Base-by-base conservation (phyloP, 2,888 invertebrate species). In the Zootermopsis nevadensis region DNA sequence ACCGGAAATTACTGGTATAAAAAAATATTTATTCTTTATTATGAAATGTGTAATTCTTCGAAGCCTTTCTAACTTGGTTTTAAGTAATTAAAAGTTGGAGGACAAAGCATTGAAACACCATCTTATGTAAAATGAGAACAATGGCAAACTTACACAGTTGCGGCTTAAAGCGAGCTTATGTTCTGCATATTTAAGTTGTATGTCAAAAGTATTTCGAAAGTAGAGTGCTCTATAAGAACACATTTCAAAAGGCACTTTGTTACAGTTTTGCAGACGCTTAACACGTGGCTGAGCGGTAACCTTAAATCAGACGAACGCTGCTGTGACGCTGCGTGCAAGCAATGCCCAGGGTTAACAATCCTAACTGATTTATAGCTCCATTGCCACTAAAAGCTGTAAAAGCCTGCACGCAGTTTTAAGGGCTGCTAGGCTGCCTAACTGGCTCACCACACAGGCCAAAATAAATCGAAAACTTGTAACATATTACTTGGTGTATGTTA, bases 301-400 rank as follows among this genome's bases (percentile, higher is more conserved):
- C n/a, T 12, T 69, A 69, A 69, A 69, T 69, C 69, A 69, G 69
- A 30, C 27, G 10, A 66, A 15, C 10, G 66, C 27, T 3, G 66
- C 27, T n/a, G 72, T 27, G 77, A 3, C 87, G 86, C 86, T 82
- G 77, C 85, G 87, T 87, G 88, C 87, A 88, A 89, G 89, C 89
- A 89, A 74, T 35, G 82, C 53, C 74, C 53, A 89, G 89, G 89
- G 89, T 89, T 89, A 89, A 89, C 89, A 85, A 89, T 89, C 88
- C 88, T 87, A 87, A 87, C 87, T 89, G 89, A 89, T 89, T 89
- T 89, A 89, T 88, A 83, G 86, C 85, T 85, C 67, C 81, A 69
- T 69, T 10, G 66, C 74, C 74, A 82, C 76, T 76, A 76, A 82
- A 77, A 82, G 82, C 82, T 67, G 77, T 67, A 66, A 82, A 74